Conservation (phyloP, 2,113 vertebrate genomes). For the Thryonomys swinderianus region DNA sequence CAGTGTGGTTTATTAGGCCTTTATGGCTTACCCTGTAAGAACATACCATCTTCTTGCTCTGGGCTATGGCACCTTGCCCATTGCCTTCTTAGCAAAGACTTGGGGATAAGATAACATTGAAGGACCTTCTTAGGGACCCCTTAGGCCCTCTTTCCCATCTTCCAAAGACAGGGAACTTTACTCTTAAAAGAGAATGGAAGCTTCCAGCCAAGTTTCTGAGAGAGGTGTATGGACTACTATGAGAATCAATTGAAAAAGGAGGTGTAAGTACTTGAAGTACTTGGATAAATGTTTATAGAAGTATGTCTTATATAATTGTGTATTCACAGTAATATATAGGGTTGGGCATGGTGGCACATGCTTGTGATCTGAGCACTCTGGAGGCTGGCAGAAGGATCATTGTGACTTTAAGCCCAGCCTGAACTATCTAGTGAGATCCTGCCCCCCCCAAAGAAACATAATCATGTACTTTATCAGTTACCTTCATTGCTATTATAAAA, state of each 20-base stretch:
- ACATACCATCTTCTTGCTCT: slow-evolving; percentile 33
- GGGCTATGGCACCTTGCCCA: neutral
- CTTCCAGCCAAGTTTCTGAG: neutral
- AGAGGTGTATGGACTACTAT: neutral
- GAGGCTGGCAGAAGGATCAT: neutral
- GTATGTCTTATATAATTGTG: slow-evolving; percentile 12
- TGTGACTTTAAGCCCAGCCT: neutral
- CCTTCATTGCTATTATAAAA: slow-evolving; percentile 39
- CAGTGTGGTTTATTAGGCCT: slow-evolving; percentile 27
- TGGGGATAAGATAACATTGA: slow-evolving; percentile 13
- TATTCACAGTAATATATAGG: neutral
- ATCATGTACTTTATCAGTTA: neutral
- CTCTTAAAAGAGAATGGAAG: neutral
- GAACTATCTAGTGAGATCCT: neutral
- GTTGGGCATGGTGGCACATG: neutral
- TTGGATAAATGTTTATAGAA: slow-evolving; percentile 12
- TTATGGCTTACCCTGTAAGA: slow-evolving; percentile 38
- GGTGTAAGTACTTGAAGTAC: neutral
- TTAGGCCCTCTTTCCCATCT: neutral
- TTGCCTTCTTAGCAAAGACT: neutral
- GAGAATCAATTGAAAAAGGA: neutral
- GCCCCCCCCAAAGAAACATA: neutral
- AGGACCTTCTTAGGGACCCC: neutral
- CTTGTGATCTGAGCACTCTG: neutral
- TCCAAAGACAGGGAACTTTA: slow-evolving; percentile 6